These are phyloP conservation scores for Rhopilema esculentum DNA, from an alignment of 30 jellyfish, hydroid and myxozoan species.

Conservation along the genomic window DNA sequence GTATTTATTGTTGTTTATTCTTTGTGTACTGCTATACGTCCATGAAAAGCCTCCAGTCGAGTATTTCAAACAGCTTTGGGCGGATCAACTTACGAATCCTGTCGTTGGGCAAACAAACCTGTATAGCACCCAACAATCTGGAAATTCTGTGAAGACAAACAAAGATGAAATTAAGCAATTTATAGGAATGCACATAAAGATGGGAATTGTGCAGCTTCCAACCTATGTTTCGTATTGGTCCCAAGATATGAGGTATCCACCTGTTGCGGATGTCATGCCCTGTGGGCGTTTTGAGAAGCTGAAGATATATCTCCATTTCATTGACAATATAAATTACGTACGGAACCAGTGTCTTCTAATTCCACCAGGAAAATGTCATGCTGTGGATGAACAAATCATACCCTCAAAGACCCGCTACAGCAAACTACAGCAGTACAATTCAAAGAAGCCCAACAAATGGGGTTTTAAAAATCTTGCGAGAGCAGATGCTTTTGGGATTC, in stretches of 20 bases:
- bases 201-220: conserved; percentile 69
- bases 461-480: conserved; percentile 75
- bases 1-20: too few relatives aligned
- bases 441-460: conserved; percentile 73
- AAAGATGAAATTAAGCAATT: conserved; percentile 43
- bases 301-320: conserved; percentile 40
- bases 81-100: conserved; percentile 22
- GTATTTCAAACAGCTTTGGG: conserved; percentile 17
- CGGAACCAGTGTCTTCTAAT: conserved; percentile 19
- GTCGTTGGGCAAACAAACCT: conserved; percentile 45
- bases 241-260: conserved; percentile 39
- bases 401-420: conserved; percentile 67
- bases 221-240: conserved; percentile 55
- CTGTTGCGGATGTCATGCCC: conserved; percentile 67
- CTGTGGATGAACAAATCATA: conserved; percentile 71
- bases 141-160: conserved; percentile 24
- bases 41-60: conserved; percentile 9
- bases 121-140: conserved; percentile 48
- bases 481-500: conserved; percentile 70
- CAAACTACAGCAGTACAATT: conserved; percentile 65
- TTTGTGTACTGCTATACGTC: too few relatives aligned
- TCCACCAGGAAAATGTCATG: conserved; percentile 67
- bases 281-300: conserved; percentile 35
- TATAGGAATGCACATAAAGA: conserved; percentile 69
- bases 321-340: conserved; percentile 8